Base-by-base conservation (phyloP, 1,140 invertebrate genomes). In the Heliconius hermathena region DNA sequence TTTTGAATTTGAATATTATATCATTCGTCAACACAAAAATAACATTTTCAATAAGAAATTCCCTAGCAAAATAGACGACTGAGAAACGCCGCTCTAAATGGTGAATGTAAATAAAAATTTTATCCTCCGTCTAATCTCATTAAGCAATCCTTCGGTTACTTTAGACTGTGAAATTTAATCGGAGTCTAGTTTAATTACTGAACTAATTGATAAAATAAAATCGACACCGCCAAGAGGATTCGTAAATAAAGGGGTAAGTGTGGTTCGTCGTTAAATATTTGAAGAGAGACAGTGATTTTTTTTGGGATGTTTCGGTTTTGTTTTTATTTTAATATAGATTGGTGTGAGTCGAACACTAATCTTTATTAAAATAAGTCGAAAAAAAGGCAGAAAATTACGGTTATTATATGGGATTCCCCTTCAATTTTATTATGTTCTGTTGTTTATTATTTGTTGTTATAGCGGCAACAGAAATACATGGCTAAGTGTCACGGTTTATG, bases 121-220 rank as follows among this genome's bases (percentile, higher is more conserved):
- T 38, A 29, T 75, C 52, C 38, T 33, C 41, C 22, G 26, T 78
- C 36, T 76, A 41, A 79, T 76, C 70, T 79, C 54, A 57, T 79
- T 79, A 79, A 75, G 57, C 18, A 36, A 41, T 72, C 46, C 46
- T 38, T 57, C 36, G 11, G 74, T 73, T 54, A 33, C 46, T 77
- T 71, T 72, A 71, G 46, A 75, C 78, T 73, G 26, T 49, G 70
- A 75, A 71, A 79, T 76, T 79, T 72, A 71, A 79, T 81, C 71
- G 18, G 70, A 74, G 70, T 75, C 52, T 77, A 77, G 77, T 82
- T 82, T 82, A 87, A 88, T 87, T 84, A 85, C 74, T 73, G 74
- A 57, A 80, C 83, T 88, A 88, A 89, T 88, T 88, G 86, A 74
- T 87, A 71, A 77, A 83, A 78, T 81, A 82, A 84, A 85, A 87